A percentile compares a stretch with the other conserved stretches of the same genome.
Evolutionary conservation across 2,888 invertebrate species (phyloP).

Genomic region (Tholera decimalis): DNA sequence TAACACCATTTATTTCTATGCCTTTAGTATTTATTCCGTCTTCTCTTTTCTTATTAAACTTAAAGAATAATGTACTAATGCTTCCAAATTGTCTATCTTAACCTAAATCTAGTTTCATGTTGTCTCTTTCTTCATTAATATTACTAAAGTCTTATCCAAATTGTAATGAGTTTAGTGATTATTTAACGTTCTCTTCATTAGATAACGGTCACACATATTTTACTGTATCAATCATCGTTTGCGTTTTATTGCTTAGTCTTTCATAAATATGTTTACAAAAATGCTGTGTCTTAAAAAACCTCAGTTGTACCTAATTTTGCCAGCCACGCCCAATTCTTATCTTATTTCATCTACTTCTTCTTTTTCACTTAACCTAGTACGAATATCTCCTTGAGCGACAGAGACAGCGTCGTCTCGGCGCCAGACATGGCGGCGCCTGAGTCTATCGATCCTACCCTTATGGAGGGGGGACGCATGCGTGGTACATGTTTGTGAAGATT

Average conservation of each 20-base stretch:
- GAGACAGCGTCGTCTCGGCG: slow-evolving; percentile 65
- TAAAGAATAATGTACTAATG: not conserved
- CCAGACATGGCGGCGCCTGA: slow-evolving; percentile 89
- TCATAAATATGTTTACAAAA: not conserved
- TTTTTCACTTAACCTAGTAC: slow-evolving; percentile 29
- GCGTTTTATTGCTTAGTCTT: not conserved
- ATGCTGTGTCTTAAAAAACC: not conserved
- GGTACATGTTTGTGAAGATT: slow-evolving; percentile 79
- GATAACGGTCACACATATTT: slow-evolving; percentile 5
- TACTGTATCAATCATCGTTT: not conserved
- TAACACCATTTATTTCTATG: not conserved
- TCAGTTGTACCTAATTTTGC: not conserved
- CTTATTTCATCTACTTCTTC: slow-evolving; percentile 27
- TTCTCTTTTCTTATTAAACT: not conserved
- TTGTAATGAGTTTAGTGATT: slow-evolving; percentile 42
- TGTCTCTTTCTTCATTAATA: not conserved
- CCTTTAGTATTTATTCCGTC: not conserved
- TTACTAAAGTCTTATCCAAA: slow-evolving; percentile 19
- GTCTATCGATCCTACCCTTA: slow-evolving; percentile 80
- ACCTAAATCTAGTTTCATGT: not conserved
- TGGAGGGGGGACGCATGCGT: slow-evolving; percentile 78
- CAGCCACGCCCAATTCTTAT: slow-evolving; percentile 37
- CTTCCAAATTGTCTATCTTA: not conserved
- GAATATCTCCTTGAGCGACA: slow-evolving; percentile 13
- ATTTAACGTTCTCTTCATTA: slow-evolving; percentile 17